Base-by-base conservation (phyloP, 2,797 vertebrate species). In the Apogon hyalosoma region DNA sequence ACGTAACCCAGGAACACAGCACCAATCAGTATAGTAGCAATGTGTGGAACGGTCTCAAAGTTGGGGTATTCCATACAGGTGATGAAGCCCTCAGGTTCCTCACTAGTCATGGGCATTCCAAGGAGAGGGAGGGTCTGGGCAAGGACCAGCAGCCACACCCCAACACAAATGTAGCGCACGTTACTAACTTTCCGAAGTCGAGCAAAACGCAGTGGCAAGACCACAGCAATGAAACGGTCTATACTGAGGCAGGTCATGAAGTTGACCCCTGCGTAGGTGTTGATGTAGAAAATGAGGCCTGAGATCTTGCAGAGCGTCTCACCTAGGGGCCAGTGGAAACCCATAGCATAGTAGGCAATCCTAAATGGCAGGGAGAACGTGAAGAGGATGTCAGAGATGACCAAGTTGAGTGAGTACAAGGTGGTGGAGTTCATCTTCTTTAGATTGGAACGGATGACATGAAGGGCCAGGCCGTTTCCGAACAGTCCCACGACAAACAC, bases 361-460 rank as follows among this genome's bases (percentile, higher is more conserved):
- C 98, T 91, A 0, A 95, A 66, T 0, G 98, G 98, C 76, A 99
- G 82, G 9, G 94, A 93, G 0, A 96, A 88, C 0, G 96, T 94
- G 82, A 99, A 99, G 50, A 98, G 94, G 80, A 98, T 96, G 52
- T 99, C 98, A 0, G 97, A 99, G 28, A 97, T 67, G 53, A 98
- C 97, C 1, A 99, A 90, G 38, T 98, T 97, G 67, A 96, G 96
- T 7, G 98, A 99, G 40, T 98, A 99, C 40, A 99, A 88, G 0
- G 98, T 99, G 19, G 97, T 99, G 43, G 98, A 98, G 90, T 99
- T 99, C 2, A 99, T 96, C 89, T 98, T 99, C 86, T 96, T 97
- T 42, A 95, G 79, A 79, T 98, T 98, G 69, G 95, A 94, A 28
- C 96, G 87, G 58, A 99, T 98, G 79, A 98, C 96, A 0, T 94